A percentile compares a stretch with the other conserved stretches of the same genome.
Conservation (phyloP, 2,797 vertebrate species). For the Molothrus ater region DNA sequence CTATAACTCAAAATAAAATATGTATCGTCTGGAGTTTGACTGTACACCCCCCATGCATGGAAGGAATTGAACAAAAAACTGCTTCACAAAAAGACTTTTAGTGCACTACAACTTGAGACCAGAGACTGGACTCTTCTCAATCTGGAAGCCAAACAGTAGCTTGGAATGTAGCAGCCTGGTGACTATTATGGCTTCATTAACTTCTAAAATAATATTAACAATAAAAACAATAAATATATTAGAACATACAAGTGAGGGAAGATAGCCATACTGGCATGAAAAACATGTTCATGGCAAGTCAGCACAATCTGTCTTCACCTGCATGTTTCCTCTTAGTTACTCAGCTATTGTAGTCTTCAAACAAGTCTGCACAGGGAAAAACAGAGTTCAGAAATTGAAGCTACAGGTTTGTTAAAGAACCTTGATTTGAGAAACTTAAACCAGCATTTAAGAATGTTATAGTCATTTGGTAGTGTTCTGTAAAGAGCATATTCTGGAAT, state of each 20-base stretch:
- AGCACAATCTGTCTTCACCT: background rate
- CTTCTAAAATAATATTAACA: background rate
- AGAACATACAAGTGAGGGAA: background rate
- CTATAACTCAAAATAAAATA: slow-evolving; percentile 26
- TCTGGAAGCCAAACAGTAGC: background rate
- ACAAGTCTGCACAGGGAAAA: slow-evolving; percentile 8
- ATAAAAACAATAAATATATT: background rate
- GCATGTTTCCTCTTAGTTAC: background rate
- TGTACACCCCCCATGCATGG: background rate
- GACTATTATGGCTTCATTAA: background rate
- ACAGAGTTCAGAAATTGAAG: background rate
- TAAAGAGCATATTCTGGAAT: background rate
- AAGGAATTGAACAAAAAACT: background rate
- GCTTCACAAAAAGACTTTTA: background rate
- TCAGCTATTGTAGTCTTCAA: slow-evolving; percentile 3
- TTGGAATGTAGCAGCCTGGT: background rate
- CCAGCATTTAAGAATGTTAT: background rate
- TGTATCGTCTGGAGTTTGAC: background rate
- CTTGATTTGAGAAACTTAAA: background rate
- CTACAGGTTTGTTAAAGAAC: background rate
- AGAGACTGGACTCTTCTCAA: background rate
- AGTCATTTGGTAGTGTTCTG: background rate
- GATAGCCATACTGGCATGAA: background rate
- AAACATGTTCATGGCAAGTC: background rate
- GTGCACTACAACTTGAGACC: background rate